These are phyloP conservation scores for Thomomys bottae DNA, from an alignment of 2,113 vertebrate genomes.

Conservation along the genomic window DNA sequence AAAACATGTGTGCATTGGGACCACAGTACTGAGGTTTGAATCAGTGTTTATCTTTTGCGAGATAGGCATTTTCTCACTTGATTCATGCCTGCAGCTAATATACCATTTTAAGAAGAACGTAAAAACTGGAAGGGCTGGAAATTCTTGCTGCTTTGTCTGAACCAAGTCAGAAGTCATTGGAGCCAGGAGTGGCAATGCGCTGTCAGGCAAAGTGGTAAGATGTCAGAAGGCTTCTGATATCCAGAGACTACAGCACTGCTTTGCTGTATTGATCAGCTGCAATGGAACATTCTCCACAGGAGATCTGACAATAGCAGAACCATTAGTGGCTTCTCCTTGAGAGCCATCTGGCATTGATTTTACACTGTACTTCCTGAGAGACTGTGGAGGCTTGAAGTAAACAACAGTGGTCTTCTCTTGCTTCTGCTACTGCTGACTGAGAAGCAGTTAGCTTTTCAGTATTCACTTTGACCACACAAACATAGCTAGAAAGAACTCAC, in stretches of 20 bases:
- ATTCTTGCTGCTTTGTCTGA: not conserved
- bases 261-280: conserved; percentile 33
- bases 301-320: conserved; percentile 44
- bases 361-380: conserved; percentile 40
- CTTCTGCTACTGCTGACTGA: conserved; percentile 28
- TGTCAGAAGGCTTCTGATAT: not conserved
- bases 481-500: not conserved
- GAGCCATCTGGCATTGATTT: conserved; percentile 67
- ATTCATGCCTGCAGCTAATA: not conserved
- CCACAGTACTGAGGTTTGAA: too few species aligned
- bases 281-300: not conserved
- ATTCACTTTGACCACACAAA: not conserved
- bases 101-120: not conserved
- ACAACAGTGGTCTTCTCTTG: conserved; percentile 40
- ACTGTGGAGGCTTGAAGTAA: not conserved
- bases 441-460: conserved; percentile 15
- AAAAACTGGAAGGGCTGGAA: not conserved
- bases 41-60: too few species aligned
- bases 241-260: not conserved
- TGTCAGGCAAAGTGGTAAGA: not conserved
- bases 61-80: not conserved
- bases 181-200: not conserved
- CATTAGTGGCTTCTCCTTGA: conserved; percentile 36
- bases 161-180: not conserved
- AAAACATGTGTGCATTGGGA: too few species aligned